Conservation (phyloP, 2,888 invertebrate species). For the Nemapogon koenigi region DNA sequence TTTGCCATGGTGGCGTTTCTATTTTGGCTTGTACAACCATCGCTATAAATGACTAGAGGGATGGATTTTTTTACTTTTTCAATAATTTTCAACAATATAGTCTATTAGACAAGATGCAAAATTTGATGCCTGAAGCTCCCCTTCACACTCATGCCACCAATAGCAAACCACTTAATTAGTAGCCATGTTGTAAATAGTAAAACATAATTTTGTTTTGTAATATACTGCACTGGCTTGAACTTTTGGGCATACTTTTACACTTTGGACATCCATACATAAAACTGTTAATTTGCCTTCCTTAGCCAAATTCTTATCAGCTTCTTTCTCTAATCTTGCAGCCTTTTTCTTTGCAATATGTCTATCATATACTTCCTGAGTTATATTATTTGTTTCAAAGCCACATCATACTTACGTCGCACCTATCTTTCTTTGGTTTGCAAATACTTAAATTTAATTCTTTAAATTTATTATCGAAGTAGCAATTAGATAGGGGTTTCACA, state of each 20-base stretch:
- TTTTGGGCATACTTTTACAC: constrained; percentile 15
- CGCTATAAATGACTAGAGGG: constrained; percentile 9
- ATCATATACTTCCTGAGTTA: too few species aligned
- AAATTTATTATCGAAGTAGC: constrained; percentile 9
- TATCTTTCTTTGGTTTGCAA: constrained; percentile 10
- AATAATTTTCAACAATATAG: constrained; percentile 8
- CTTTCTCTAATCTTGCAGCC: constrained; percentile 8
- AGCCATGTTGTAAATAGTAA: constrained; percentile 12
- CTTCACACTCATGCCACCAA: constrained; percentile 13
- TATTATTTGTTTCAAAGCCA: constrained; percentile 10
- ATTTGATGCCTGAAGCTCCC: constrained; percentile 10
- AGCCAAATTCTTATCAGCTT: constrained; percentile 7
- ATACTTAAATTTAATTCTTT: constrained; percentile 9
- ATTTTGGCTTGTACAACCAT: constrained; percentile 13
- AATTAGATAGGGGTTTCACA: too few species aligned
- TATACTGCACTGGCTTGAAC: too few species aligned
- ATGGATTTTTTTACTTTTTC: constrained; percentile 1
- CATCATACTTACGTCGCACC: constrained; percentile 10
- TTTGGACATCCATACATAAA: constrained; percentile 11
- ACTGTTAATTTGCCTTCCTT: constrained; percentile 8
- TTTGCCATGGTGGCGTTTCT: constrained; percentile 13
- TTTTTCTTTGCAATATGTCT: too few species aligned
- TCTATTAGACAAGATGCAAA: constrained; percentile 12
- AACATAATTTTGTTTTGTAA: constrained; percentile 13
- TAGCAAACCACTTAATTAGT: constrained; percentile 13